Base-by-base conservation (phyloP, 2,888 invertebrate genomes). In the Conistra vaccinii region DNA sequence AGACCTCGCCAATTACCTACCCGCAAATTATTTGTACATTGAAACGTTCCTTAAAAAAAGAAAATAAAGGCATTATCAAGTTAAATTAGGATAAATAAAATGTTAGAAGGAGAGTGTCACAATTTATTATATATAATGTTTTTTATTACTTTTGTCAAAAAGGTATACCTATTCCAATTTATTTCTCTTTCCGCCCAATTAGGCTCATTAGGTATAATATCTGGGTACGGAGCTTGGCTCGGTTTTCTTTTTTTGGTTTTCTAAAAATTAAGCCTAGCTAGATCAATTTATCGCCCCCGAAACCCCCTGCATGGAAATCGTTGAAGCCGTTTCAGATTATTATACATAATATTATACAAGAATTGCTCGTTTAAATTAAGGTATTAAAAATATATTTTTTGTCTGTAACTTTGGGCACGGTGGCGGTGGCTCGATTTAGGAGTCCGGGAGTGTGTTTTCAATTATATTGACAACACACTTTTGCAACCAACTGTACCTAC, bases 61-160 rank as follows among this genome's bases (percentile, higher is more conserved):
- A 32, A 51, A 23, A n/a, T 10, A 4, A 53, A n/a, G 4, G 12
- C 51, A 53, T 26, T 29, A 29, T 74, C n/a, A 17, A 42, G 45
- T 57, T n/a, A 32, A 29, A 45, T 61, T 26, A 48, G 35, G 23
- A 39, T 48, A 35, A 67, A 76, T 76, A 9, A 61, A 67, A 29
- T 67, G 51, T 6, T 63, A 23, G 17, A 35, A 10, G 51, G 17
- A 53, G 76, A 61, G 32, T 76, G 53, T 66, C 20, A 17, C 10
- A 66, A 35, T 58, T 42, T 12, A 51, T 10, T 23, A 51, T 10
- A 23, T 60, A 14, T 23, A 12, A n/a, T 58, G 20, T 58, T 23
- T 42, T n/a, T 42, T 42, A 23, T 35, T 45, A 23, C n/a, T 35
- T 48, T 2, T 55, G 26, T 35, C 9, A 9, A 53, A 35, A n/a